Conservation (phyloP, 2,797 vertebrate species). For the Meriones psammophilus region DNA sequence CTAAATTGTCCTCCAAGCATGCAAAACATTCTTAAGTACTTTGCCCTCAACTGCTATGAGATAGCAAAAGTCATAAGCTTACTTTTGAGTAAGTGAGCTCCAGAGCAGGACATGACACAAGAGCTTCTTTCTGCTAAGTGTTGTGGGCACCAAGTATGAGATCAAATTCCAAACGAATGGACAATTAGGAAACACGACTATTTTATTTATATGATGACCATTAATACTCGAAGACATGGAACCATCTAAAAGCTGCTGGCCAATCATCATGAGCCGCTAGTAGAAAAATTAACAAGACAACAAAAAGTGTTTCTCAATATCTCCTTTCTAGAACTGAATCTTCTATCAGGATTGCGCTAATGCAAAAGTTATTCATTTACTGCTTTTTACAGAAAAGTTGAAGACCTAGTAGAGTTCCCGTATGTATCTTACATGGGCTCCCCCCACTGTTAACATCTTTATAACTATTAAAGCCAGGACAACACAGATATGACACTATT, state of each 20-base stretch:
- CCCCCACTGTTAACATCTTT: background rate
- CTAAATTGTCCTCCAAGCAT: background rate
- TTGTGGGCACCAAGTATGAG: background rate
- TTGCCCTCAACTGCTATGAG: background rate
- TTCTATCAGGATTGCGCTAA: slow-evolving; percentile 20
- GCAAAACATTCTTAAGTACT: background rate
- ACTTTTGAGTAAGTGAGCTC: background rate
- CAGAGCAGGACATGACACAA: background rate
- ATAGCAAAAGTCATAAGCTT: background rate
- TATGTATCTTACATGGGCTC: background rate
- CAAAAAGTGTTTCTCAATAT: background rate
- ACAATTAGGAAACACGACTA: background rate
- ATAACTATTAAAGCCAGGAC: slow-evolving; percentile 31
- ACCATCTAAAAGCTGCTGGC: background rate
- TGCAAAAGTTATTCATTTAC: background rate
- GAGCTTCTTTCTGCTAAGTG: background rate
- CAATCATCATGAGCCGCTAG: background rate
- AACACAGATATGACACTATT: background rate
- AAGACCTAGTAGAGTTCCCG: background rate
- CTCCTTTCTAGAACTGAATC: slow-evolving; percentile 7
- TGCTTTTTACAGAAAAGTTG: background rate
- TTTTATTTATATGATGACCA: background rate
- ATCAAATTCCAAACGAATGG: background rate
- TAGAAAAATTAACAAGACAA: slow-evolving; percentile 31
- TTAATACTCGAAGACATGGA: slow-evolving; percentile 8